These are phyloP conservation scores for Pholis gunnellus DNA, from an alignment of 2,113 vertebrate species.

Conservation along the genomic window DNA sequence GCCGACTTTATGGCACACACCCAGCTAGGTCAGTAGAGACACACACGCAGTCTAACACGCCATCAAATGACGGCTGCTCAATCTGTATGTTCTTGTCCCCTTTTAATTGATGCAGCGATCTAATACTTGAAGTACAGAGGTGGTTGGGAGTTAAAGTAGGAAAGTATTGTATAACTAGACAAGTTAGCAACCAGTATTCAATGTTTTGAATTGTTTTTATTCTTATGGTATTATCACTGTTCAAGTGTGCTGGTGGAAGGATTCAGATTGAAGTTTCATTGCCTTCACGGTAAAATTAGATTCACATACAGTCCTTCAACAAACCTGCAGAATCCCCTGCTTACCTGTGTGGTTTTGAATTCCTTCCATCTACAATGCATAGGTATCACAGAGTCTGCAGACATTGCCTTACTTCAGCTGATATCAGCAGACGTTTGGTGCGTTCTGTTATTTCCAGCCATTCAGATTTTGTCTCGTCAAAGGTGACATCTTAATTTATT, in stretches of 20 bases:
- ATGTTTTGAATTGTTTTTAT: neutral
- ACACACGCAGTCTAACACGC: conserved; percentile 18
- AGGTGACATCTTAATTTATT: conserved; percentile 10
- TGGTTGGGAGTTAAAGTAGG: neutral
- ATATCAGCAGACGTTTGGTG: conserved; percentile 17
- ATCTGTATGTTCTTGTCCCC: neutral
- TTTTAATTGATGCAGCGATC: neutral
- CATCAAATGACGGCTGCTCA: neutral
- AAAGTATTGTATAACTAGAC: neutral
- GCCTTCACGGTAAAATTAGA: neutral
- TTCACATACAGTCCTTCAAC: neutral
- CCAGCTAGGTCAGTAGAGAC: conserved; percentile 91
- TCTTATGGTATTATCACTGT: neutral
- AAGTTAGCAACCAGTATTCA: neutral
- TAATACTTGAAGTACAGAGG: neutral
- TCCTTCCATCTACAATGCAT: neutral
- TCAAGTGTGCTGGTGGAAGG: neutral
- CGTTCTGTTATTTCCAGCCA: conserved; percentile 6
- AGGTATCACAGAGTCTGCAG: neutral
- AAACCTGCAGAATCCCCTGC: neutral
- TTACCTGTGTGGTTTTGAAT: conserved; percentile 1
- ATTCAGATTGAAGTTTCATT: neutral
- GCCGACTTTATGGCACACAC: conserved; percentile 92
- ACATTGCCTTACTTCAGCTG: conserved; percentile 19
- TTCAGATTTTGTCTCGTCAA: neutral